A percentile compares a stretch with the other conserved stretches of the same genome.
Evolutionary conservation across 2,888 invertebrate species (phyloP).

Genomic region (Pherbina coryleti): DNA sequence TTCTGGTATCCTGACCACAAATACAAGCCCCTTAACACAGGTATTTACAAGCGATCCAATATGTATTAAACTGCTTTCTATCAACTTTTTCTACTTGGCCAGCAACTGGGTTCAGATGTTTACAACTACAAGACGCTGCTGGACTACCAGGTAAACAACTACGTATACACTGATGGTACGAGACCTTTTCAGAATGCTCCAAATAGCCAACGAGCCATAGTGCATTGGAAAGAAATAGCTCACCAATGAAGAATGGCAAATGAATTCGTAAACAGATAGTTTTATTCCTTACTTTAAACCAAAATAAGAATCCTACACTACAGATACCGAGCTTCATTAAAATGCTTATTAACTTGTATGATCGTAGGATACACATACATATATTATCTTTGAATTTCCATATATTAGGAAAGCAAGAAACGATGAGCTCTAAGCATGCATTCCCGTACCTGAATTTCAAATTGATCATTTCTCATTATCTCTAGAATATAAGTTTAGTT

Average conservation of each 20-base stretch:
- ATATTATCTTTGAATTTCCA: too few relatives aligned
- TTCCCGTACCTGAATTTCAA: too few relatives aligned
- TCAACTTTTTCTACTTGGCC: constrained; percentile 51
- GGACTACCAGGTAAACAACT: constrained; percentile 86
- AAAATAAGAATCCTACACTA: too few relatives aligned
- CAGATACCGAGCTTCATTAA: too few relatives aligned
- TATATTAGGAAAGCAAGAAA: too few relatives aligned
- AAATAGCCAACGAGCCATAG: constrained; percentile 81
- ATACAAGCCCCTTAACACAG: constrained; percentile 90
- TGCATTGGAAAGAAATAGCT: constrained; percentile 79
- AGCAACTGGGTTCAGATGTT: constrained; percentile 87
- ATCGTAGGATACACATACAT: too few relatives aligned
- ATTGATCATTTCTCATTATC: too few relatives aligned
- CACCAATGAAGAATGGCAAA: background rate
- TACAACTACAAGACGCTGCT: constrained; percentile 82
- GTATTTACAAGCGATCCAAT: constrained; percentile 68
- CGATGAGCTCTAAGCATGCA: too few relatives aligned
- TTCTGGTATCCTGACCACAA: constrained; percentile 85
- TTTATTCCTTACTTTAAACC: too few relatives aligned
- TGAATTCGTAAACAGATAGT: background rate
- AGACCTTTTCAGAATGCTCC: constrained; percentile 82
- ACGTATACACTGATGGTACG: constrained; percentile 78
- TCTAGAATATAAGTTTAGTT: too few relatives aligned
- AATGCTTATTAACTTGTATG: too few relatives aligned
- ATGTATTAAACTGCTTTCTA: background rate